A percentile compares a stretch with the other conserved stretches of the same genome.
phyloP scores from a whole-genome alignment of 1,140 invertebrate species.

The Pogonus chalceus region DNA sequence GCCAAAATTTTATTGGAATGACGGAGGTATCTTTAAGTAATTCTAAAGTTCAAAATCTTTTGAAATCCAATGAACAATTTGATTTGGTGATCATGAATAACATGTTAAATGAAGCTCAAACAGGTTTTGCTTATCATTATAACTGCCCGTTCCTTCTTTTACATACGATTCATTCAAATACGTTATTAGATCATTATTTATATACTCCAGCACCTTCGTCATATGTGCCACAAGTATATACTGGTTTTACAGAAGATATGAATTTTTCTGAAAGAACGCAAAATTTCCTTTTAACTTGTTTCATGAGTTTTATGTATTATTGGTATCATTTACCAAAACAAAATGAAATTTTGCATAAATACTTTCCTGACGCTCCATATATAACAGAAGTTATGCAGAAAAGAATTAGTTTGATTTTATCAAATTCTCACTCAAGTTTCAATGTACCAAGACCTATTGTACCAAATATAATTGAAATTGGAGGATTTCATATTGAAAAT shows the following conservation, averaged over 20 bases:
- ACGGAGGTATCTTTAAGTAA: not conserved
- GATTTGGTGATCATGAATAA: not conserved
- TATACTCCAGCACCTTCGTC: not conserved
- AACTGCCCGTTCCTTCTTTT: not conserved
- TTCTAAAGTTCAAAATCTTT: not conserved
- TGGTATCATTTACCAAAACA: not conserved
- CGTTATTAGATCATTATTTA: not conserved
- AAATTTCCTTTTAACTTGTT: not conserved
- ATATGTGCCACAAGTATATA: not conserved
- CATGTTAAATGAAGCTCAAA: not conserved
- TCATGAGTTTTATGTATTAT: not conserved
- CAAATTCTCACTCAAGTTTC: conserved; percentile 16
- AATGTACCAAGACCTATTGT: conserved; percentile 30
- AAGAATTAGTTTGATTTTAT: conserved; percentile 12
- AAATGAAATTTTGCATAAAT: conserved; percentile 8
- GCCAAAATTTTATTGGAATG: too few species aligned
- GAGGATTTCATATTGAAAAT: conserved; percentile 27
- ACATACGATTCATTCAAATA: not conserved
- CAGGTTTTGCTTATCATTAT: not conserved
- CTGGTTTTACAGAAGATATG: not conserved
- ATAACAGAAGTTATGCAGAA: conserved; percentile 13
- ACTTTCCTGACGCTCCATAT: conserved; percentile 11
- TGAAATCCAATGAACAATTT: not conserved
- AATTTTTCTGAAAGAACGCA: not conserved
- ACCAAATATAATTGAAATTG: conserved; percentile 37